Evolutionary conservation across 2,888 invertebrate species (phyloP), one percentile per base, ranked within the genome.

Genomic region (Yponomeuta sedellus): DNA sequence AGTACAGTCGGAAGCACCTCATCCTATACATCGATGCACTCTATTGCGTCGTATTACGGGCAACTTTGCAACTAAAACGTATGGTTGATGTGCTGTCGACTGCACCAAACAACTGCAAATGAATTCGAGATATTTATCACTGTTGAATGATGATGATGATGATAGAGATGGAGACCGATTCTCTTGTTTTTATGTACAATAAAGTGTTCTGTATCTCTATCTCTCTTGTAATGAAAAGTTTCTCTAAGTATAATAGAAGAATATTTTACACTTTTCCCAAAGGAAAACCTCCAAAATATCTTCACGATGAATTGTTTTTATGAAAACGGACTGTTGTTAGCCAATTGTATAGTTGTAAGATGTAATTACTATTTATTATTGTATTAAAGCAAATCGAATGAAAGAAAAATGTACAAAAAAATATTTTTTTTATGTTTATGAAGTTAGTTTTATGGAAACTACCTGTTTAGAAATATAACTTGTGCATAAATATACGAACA

Each of bases 351-450:
- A 71, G 52, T 75, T 16, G 3, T 52, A 52, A 52, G 44, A 34
- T 52, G 44, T 52, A 52, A 52, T 16, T 52, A 52, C n/a, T 61
- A 34, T 57, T 64, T 64, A 28, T 61, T 78, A 70, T 74, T 71
- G 44, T 75, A 52, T 52, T 44, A 44, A 44, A 76, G 80, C 79
- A 81, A 79, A 77, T 20, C 10, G 44, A 44, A 4, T 44, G 44
- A 44, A 52, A 52, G 44, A 69, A 73, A 81, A 81, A 79, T 74
- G 71, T 72, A 75, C 74, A 78, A 79, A 80, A 79, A 76, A 75
- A 71, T 64, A 69, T 74, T 3, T 62, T 68, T 64, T 44, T 25
- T 25, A 25, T 25, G 25, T 25, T 25, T 25, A 25, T 16, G 44
- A 52, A 52, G 44, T 16, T 52, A 52, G 44, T 52, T 52, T 52